Conservation (phyloP, 2,888 invertebrate species). For the Azorinus chamasolen region DNA sequence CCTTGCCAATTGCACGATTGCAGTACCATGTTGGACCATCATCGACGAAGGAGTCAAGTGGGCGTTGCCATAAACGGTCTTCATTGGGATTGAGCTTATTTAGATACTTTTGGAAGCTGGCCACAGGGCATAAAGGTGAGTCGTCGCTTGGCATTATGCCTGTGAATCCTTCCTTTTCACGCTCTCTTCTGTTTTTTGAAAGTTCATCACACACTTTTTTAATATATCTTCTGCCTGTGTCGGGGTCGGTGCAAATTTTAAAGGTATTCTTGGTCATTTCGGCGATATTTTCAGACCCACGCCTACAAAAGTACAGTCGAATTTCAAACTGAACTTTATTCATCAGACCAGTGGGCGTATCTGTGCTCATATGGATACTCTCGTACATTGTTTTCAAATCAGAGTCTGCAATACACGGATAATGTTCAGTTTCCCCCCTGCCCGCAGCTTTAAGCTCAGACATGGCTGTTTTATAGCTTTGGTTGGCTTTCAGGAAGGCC, state of each 20-base stretch:
- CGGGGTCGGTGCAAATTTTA: not conserved
- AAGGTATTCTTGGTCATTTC: conserved; percentile 31
- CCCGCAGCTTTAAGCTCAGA: conserved; percentile 11
- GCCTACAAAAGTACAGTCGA: conserved; percentile 3
- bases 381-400: conserved; percentile 12
- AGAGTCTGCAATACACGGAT: conserved; percentile 3
- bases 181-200: not conserved
- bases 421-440: conserved; percentile 9
- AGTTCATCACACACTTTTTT: conserved; percentile 10
- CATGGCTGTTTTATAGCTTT: conserved; percentile 15
- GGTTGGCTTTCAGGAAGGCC: conserved; percentile 14
- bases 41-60: conserved; percentile 1
- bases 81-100: conserved; percentile 11
- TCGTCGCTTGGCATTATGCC: not conserved
- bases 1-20: conserved; percentile 19
- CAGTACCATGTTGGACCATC: conserved; percentile 9
- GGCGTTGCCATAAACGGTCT: conserved; percentile 23
- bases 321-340: conserved; percentile 5
- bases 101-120: conserved; percentile 2
- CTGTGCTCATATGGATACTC: conserved; percentile 1
- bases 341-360: conserved; percentile 11
- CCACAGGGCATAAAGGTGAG: conserved; percentile 16
- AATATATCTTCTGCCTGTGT: conserved; percentile 5
- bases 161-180: not conserved
- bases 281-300: conserved; percentile 23